Percentiles rank a stretch among this genome's conserved stretches.
Evolutionary conservation across 1,140 invertebrate species (phyloP).

Genomic region (Drosophila parabipectinata): DNA sequence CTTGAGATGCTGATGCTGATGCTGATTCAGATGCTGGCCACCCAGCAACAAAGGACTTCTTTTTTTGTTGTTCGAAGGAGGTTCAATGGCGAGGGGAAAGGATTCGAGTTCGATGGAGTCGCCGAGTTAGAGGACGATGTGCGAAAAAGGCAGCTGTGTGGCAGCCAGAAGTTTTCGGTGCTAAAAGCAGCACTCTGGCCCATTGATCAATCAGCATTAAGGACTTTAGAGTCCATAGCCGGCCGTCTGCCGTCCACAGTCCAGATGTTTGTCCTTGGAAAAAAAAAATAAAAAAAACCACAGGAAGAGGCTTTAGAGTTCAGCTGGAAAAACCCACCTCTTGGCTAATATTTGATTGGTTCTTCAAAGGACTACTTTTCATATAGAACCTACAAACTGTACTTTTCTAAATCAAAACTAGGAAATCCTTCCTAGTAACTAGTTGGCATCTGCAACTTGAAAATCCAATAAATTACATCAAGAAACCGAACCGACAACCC

Average conservation of each 20-base stretch:
- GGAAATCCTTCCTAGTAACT: background rate
- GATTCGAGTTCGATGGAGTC: conserved; percentile 21
- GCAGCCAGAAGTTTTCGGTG: conserved; percentile 29
- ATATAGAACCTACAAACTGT: too few species aligned
- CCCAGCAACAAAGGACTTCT: conserved; percentile 30
- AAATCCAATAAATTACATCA: background rate
- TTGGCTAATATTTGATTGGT: too few species aligned
- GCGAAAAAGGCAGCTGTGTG: conserved; percentile 50
- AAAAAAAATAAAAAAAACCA: background rate
- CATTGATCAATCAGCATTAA: conserved; percentile 11
- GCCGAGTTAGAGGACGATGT: background rate
- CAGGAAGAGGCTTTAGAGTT: too few species aligned
- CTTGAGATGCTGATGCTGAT: conserved; percentile 8
- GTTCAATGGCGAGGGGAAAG: conserved; percentile 10
- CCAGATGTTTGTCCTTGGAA: conserved; percentile 1
- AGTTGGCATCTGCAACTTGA: background rate
- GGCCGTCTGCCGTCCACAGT: background rate
- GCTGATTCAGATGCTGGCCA: conserved; percentile 30
- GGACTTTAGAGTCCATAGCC: background rate
- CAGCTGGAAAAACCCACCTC: too few species aligned
- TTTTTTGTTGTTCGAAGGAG: background rate
- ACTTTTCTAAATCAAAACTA: too few species aligned
- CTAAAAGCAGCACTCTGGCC: conserved; percentile 7
- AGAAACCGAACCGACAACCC: background rate
- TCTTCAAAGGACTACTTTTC: too few species aligned